Base-by-base conservation (phyloP, 2,888 invertebrate species). In the Brachypterus glaber region DNA sequence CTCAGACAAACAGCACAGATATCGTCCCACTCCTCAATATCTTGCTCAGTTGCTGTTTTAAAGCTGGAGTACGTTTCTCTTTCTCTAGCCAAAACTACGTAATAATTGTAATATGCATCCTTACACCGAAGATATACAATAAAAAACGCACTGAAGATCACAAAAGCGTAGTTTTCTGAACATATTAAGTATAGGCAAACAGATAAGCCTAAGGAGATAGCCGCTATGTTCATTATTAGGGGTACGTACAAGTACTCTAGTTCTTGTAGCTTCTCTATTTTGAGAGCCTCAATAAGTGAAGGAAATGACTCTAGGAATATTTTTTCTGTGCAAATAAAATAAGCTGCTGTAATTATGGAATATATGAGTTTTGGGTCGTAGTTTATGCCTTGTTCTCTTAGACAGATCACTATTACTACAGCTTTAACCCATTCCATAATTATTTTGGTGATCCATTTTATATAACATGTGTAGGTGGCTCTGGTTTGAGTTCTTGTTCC, bases 381-480 rank as follows among this genome's bases (percentile, higher is more conserved):
- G 53, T 82, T 72, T 41, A 82, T 75, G 17, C 83, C 66, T 15
- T 82, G 82, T 60, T 83, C 81, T 54, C 79, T 78, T 38, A 84
- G 59, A 18, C 82, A 82, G 16, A 84, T 30, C 3, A 66, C 58
- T 3, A 64, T 53, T 3, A 63, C 50, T 25, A 84, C 75, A 0
- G 82, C 82, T 63, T 85, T 85, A 8, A 81, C 79, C 79, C 83
- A 82, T 60, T 85, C 84, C 30, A 85, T 67, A 1, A 82, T 75
- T 31, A 84, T 75, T 62, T 79, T 82, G 4, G 80, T 48, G 2
- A 63, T 14, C 50, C 57, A 55, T 40, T 56, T 54, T 0, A 59
- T 16, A 16, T 53, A 52, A 34, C 54, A 49, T 33, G 39, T 40
- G 3, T 45, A 32, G 1, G 51, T 41, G 2, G 44, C 44, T n/a